Conservation (phyloP, 2,113 vertebrate genomes). For the Eulemur rufifrons region DNA sequence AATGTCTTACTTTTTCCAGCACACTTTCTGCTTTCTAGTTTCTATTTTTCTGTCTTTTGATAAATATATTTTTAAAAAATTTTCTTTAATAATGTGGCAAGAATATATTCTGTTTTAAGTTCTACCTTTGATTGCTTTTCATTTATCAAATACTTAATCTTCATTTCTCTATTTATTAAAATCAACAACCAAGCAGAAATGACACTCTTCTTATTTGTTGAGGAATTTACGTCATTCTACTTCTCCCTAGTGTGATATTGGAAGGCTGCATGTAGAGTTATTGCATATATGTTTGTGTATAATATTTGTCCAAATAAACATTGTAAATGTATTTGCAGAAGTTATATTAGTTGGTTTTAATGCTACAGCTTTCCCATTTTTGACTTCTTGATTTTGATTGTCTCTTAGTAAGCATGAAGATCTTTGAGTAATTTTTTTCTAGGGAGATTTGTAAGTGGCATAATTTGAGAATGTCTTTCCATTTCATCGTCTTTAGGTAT, state of each 20-base stretch:
- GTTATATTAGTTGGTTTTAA: background rate
- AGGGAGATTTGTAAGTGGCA: background rate
- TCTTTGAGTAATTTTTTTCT: background rate
- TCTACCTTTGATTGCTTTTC: background rate
- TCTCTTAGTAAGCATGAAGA: background rate
- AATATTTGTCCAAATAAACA: background rate
- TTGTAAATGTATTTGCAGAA: background rate
- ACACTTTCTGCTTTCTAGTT: background rate
- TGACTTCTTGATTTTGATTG: background rate
- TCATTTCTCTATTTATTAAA: background rate
- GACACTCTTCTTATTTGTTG: fast-evolving
- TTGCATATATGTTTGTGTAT: background rate
- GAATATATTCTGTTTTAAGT: background rate
- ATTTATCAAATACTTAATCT: background rate
- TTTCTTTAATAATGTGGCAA: background rate
- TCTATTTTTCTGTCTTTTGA: background rate
- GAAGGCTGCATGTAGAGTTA: background rate
- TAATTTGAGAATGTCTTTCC: background rate
- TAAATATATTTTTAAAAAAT: background rate
- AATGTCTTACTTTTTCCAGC: background rate
- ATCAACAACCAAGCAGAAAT: background rate
- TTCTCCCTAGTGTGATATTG: background rate
- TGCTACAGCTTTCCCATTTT: background rate
- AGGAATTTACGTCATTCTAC: background rate
- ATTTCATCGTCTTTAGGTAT: background rate